These are phyloP conservation scores for Emmelina monodactyla DNA, from an alignment of 2,888 invertebrate genomes.

Conservation along the genomic window DNA sequence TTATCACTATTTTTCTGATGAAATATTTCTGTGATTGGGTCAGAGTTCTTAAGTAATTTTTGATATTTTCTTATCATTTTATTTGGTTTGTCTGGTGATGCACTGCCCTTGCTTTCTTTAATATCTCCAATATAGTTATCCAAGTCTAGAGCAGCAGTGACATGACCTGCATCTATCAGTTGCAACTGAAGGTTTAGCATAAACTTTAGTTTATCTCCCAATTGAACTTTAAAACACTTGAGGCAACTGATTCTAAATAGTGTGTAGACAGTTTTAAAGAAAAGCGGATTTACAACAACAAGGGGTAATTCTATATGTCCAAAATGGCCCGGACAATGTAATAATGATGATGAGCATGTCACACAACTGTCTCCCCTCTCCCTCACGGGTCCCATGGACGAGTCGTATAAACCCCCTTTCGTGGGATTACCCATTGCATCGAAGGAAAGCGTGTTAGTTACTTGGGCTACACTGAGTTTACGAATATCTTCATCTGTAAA, in stretches of 20 bases:
- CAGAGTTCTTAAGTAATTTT: conserved; percentile 34
- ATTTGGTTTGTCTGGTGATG: conserved; percentile 47
- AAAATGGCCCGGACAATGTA: conserved; percentile 89
- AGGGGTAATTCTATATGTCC: conserved; percentile 93
- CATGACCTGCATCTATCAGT: conserved; percentile 76
- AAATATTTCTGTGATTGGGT: conserved; percentile 34
- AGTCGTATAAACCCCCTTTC: conserved; percentile 91
- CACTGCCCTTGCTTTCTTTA: conserved; percentile 33
- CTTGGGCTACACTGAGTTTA: conserved; percentile 81
- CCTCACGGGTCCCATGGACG: conserved; percentile 74
- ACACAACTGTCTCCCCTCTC: conserved; percentile 75
- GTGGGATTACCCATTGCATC: conserved; percentile 84
- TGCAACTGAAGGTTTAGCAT: conserved; percentile 73
- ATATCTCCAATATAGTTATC: conserved; percentile 47
- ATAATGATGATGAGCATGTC: conserved; percentile 76
- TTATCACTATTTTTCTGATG: conserved; percentile 58
- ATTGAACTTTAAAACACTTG: conserved; percentile 73
- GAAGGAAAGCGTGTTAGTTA: conserved; percentile 80
- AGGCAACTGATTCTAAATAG: conserved; percentile 76
- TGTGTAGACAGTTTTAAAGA: conserved; percentile 75
- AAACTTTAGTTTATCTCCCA: conserved; percentile 52
- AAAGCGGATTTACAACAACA: conserved; percentile 90
- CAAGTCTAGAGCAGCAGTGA: conserved; percentile 76
- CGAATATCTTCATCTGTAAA: conserved; percentile 80
- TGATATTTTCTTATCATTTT: conserved; percentile 46